Evolutionary conservation across 2,797 vertebrate species (phyloP), one percentile per base, ranked within the genome.

Genomic region (Chaunax sp.): DNA sequence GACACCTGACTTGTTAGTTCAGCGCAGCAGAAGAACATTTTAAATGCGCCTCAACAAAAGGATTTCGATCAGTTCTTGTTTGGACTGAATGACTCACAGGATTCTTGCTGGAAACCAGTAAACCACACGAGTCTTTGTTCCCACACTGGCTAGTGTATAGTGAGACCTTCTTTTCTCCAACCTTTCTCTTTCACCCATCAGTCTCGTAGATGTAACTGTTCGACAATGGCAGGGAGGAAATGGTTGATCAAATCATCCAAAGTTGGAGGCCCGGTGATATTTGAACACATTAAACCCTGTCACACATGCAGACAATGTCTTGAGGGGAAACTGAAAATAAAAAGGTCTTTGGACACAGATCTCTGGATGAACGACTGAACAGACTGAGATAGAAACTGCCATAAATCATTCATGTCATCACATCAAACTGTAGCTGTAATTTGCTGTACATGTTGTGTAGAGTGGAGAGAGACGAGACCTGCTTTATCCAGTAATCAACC

Each of bases 361-460:
- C 64, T 83, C 53, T 83, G 81, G 81, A 84, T 64, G 82, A 85
- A 78, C 47, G 76, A 82, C 64, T 80, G 77, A 86, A 87, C 72
- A 65, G 87, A 87, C 82, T 54, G 77, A 85, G 65, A 89, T 84
- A 80, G 77, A 85, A 79, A 69, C 89, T 89, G 87, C 87, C 88
- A 89, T 88, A 77, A 83, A 89, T 90, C 84, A 87, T 88, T 87
- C 80, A 84, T 80, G 80, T 90, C 86, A 84, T 87, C 83, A 75
- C 76, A 74, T 87, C 87, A 85, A 86, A 89, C 85, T 89, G 86
- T 90, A 81, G 88, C 87, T 91, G 87, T 90, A 91, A 92, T 91
- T 93, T 93, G 91, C 93, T 94, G 92, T 94, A 93, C 83, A 89
- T 92, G 92, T 92, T 90, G 86, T 82, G 81, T 92, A 88, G 87